Evolutionary conservation across 2,888 invertebrate genomes (phyloP).

Genomic region (Allophyes oxyacanthae): DNA sequence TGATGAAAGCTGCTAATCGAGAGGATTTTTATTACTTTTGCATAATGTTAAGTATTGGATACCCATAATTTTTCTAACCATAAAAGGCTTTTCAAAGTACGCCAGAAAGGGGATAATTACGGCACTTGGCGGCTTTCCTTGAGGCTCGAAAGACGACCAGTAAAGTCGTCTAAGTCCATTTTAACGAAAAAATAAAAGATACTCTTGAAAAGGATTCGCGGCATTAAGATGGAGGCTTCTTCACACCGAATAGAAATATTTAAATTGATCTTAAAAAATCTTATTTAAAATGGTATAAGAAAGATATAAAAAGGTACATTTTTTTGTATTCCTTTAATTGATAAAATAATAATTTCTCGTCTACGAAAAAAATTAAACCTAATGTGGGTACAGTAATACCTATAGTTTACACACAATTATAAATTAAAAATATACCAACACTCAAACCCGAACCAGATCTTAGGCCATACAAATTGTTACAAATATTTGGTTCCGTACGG

Average conservation of each 20-base stretch:
- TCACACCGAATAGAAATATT: conserved; percentile 66
- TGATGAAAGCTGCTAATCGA: not conserved
- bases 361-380: no score
- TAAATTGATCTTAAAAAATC: not conserved
- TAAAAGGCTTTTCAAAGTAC: conserved; percentile 56
- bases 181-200: conserved; percentile 82
- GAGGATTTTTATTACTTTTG: not conserved
- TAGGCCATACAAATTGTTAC: no score
- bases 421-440: no score
- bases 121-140: conserved; percentile 85
- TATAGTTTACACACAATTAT: no score
- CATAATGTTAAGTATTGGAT: not conserved
- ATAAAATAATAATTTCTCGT: no score
- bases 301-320: no score
- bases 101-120: conserved; percentile 80
- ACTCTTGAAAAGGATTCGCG: conserved; percentile 83
- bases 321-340: no score
- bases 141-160: conserved; percentile 84
- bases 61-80: conserved; percentile 24
- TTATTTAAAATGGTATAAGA: no score
- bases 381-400: no score
- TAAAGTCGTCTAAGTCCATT: conserved; percentile 86
- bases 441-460: no score
- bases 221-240: conserved; percentile 69
- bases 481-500: no score